A percentile compares a stretch with the other conserved stretches of the same genome.
Conservation (phyloP, 2,797 vertebrate species). For the Miichthys miiuy region DNA sequence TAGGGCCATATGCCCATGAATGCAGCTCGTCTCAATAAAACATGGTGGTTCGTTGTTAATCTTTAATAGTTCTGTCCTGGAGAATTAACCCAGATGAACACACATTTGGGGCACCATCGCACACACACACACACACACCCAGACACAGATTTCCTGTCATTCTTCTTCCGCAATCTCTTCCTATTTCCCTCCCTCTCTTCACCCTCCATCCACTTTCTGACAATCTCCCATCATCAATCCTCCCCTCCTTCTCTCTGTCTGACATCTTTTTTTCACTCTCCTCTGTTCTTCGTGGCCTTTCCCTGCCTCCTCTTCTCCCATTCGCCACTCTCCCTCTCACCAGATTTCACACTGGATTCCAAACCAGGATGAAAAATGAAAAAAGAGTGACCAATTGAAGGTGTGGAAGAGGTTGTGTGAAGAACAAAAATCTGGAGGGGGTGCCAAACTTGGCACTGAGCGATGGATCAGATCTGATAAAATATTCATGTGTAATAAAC, state of each 20-base stretch:
- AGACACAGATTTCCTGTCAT: not conserved
- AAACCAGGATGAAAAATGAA: not conserved
- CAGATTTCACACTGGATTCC: constrained; percentile 9
- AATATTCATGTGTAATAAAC: constrained; percentile 64
- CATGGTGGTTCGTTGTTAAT: constrained; percentile 83
- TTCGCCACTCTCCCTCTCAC: not conserved
- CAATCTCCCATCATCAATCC: not conserved
- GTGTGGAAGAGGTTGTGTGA: not conserved
- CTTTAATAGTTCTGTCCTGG: constrained; percentile 85
- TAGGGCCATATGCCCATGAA: constrained; percentile 70
- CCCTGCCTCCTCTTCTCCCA: not conserved
- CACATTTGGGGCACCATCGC: constrained; percentile 81
- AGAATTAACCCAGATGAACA: constrained; percentile 86
- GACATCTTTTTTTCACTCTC: not conserved
- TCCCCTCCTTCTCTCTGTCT: not conserved
- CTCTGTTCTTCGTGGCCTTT: not conserved
- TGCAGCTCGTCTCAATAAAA: constrained; percentile 83
- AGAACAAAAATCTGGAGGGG: not conserved
- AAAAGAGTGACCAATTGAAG: not conserved
- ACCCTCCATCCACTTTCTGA: not conserved
- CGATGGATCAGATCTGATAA: constrained; percentile 46
- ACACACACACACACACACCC: constrained; percentile 58
- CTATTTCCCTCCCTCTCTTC: not conserved
- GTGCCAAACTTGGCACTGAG: constrained; percentile 44
- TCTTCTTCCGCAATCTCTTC: constrained; percentile 6